Conservation (phyloP, 2,113 vertebrate genomes). For the Menidia beryllina region DNA sequence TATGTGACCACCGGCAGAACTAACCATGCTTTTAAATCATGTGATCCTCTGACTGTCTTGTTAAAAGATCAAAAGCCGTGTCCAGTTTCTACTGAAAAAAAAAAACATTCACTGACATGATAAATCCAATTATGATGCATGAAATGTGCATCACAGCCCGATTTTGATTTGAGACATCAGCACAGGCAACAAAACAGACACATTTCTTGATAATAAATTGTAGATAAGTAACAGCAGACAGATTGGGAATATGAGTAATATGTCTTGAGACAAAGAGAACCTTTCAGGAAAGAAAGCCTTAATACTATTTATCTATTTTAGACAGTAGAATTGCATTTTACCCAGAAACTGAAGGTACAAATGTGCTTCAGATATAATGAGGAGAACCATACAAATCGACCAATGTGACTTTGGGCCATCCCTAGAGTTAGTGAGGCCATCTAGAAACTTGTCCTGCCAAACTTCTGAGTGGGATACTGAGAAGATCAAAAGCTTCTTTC, state of each 20-base stretch:
- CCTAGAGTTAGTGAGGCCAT: slow-evolving; percentile 63
- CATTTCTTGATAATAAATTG: slow-evolving; percentile 28
- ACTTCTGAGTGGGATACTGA: slow-evolving; percentile 66
- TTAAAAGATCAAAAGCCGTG: not conserved
- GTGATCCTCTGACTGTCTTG: not conserved
- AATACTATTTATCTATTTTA: slow-evolving; percentile 47
- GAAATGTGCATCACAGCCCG: slow-evolving; percentile 4
- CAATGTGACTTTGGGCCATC: slow-evolving; percentile 57
- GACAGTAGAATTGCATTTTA: slow-evolving; percentile 42
- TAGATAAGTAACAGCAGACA: slow-evolving; percentile 5
- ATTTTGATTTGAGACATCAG: slow-evolving; percentile 9
- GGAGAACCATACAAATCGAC: slow-evolving; percentile 61
- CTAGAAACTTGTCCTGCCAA: slow-evolving; percentile 75
- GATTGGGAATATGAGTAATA: too few species aligned
- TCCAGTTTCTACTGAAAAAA: slow-evolving; percentile 6
- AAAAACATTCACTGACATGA: not conserved
- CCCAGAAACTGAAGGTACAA: slow-evolving; percentile 37
- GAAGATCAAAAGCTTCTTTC: slow-evolving; percentile 78
- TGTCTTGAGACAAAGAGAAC: slow-evolving; percentile 17
- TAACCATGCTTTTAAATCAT: not conserved
- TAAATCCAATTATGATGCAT: slow-evolving; percentile 23
- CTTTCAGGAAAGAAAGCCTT: slow-evolving; percentile 15
- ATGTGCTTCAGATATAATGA: slow-evolving; percentile 54
- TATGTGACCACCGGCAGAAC: not conserved
- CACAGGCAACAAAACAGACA: not conserved